Conservation (phyloP, 2,113 vertebrate species). For the Gymnobelideus leadbeateri region DNA sequence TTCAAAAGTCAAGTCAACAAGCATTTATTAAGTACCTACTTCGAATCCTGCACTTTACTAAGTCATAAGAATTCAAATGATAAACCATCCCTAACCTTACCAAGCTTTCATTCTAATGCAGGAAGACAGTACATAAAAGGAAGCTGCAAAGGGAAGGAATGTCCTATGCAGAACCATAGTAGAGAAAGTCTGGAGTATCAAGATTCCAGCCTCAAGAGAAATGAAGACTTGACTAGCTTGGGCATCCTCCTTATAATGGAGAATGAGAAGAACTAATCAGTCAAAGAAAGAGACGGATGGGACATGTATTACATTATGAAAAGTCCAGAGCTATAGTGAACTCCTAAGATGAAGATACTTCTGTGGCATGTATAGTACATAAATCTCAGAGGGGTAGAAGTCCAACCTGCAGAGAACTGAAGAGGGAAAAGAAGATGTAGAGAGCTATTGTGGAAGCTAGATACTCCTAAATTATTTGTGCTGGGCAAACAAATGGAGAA, state of each 20-base stretch:
- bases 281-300: not conserved
- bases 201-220: not conserved
- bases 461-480: not conserved
- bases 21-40: not conserved
- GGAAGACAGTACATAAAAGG: not conserved
- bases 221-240: not conserved
- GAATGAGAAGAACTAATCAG: not conserved
- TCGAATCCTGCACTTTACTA: not conserved
- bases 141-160: not conserved
- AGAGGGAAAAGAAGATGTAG: not conserved
- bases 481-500: not conserved
- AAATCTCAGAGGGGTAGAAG: not conserved
- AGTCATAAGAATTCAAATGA: not conserved
- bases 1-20: not conserved
- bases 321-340: not conserved
- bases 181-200: not conserved
- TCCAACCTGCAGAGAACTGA: not conserved
- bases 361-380: not conserved
- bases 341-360: not conserved
- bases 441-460: not conserved
- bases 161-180: not conserved
- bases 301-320: not conserved
- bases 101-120: not conserved
- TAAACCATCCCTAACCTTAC: not conserved
- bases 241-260: not conserved